Evolutionary conservation across 2,113 vertebrate genomes (phyloP), one percentile per base, ranked within the genome.

Genomic region (Ophiodon elongatus): DNA sequence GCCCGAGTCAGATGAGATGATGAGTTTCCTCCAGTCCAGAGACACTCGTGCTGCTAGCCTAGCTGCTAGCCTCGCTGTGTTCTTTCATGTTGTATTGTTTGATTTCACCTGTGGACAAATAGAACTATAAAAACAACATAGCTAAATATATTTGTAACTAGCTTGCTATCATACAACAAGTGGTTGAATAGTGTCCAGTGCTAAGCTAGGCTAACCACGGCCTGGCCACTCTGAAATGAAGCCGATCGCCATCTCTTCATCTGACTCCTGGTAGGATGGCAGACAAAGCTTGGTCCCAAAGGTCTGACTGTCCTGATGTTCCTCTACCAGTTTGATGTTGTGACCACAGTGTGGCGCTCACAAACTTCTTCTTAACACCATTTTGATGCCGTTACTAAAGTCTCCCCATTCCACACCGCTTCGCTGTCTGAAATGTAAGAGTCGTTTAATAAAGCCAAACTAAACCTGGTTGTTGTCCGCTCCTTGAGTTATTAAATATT

Each of bases 321-420:
- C 68, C 76, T 81, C 37, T 37, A 15, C 63, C 65, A 23, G 45
- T 76, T 84, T 45, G 17, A 35, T 50, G 35, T 59, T 31, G 27
- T 74, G 77, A 84, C 37, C 39, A 19, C 68, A 50, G 19, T 52
- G 65, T 57, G 57, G 13, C 31, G 39, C 50, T 33, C 35, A 43
- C n/a, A n/a, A 17, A 23, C 68, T 15, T 57, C 23, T 41, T n/a
- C 43, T 45, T 7, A n/a, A 39, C 35, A 63, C 45, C 54, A 50
- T 72, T 67, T 17, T 7, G 5, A 29, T 29, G 45, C 62, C 17
- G 17, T 43, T 35, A 41, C 3, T 25, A 29, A 79, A 68, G 17
- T 73, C 60, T 47, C 76, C 76, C 25, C 72, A 76, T 80, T 84
- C 70, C 75, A 25, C 45, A 50, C 33, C 10, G 50, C 59, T 62